phyloP scores from a whole-genome alignment of 1,140 invertebrate genomes.

The Linepithema humile region DNA sequence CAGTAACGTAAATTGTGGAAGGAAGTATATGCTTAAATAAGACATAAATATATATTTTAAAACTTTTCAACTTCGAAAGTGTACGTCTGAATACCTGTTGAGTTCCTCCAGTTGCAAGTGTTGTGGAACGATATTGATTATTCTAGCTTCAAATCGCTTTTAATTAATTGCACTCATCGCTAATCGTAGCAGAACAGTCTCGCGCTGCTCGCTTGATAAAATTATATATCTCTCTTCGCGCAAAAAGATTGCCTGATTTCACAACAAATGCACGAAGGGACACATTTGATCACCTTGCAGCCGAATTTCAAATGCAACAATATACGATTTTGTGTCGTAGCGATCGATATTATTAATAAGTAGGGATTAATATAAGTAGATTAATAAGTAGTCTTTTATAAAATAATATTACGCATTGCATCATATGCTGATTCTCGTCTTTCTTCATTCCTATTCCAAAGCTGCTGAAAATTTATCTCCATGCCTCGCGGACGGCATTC shows the following conservation, averaged over 20 bases:
- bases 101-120: neutral
- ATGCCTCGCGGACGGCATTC: neutral
- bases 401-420: slow-evolving; percentile 25
- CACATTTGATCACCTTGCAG: neutral
- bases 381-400: slow-evolving; percentile 20
- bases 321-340: neutral
- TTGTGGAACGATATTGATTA: neutral
- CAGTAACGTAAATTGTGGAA: too few relatives aligned
- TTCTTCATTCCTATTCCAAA: neutral
- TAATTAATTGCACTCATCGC: neutral
- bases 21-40: too few relatives aligned
- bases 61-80: neutral
- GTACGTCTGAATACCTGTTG: too few relatives aligned
- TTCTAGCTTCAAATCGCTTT: neutral
- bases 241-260: neutral
- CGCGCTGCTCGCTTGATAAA: slow-evolving; percentile 9
- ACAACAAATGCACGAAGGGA: neutral
- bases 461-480: neutral
- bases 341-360: slow-evolving; percentile 33
- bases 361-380: slow-evolving; percentile 23
- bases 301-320: neutral
- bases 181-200: neutral
- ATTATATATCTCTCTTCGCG: neutral
- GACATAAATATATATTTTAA: neutral
- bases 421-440: slow-evolving; percentile 28